A percentile compares a stretch with the other conserved stretches of the same genome.
phyloP scores from a whole-genome alignment of 2,113 vertebrate genomes.

The Lonchura striata region DNA sequence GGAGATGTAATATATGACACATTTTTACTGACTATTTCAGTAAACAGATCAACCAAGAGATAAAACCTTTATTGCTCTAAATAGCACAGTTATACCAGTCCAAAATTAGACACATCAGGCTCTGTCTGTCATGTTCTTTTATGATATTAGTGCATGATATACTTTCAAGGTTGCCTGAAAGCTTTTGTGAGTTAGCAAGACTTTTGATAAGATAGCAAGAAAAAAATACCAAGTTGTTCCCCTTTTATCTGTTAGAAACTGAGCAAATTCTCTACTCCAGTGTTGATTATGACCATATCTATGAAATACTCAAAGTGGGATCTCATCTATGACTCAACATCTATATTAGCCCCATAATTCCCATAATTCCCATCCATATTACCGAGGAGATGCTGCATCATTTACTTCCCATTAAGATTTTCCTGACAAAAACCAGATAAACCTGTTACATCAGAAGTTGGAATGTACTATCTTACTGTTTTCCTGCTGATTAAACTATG shows the following conservation, averaged over 20 bases:
- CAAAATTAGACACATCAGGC: constrained; percentile 38
- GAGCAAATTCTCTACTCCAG: background rate
- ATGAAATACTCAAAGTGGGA: background rate
- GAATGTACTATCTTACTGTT: background rate
- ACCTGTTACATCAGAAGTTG: background rate
- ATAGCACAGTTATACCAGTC: background rate
- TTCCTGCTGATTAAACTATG: background rate
- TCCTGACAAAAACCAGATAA: background rate
- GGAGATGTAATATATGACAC: background rate
- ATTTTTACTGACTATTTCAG: background rate
- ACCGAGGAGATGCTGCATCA: background rate
- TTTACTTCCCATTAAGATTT: background rate
- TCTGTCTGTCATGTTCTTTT: constrained; percentile 8
- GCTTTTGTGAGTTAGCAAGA: background rate
- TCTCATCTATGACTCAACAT: background rate
- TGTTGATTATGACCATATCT: background rate
- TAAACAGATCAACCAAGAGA: constrained; percentile 30
- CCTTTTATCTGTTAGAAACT: background rate
- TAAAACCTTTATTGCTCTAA: constrained; percentile 28
- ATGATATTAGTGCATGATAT: background rate
- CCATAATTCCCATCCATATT: background rate
- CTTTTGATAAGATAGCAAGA: background rate
- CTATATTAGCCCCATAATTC: background rate
- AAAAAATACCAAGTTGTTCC: background rate
- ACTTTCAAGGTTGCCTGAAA: constrained; percentile 35